These are phyloP conservation scores for Trachelus tabidus DNA, from an alignment of 2,888 invertebrate genomes.

Conservation along the genomic window DNA sequence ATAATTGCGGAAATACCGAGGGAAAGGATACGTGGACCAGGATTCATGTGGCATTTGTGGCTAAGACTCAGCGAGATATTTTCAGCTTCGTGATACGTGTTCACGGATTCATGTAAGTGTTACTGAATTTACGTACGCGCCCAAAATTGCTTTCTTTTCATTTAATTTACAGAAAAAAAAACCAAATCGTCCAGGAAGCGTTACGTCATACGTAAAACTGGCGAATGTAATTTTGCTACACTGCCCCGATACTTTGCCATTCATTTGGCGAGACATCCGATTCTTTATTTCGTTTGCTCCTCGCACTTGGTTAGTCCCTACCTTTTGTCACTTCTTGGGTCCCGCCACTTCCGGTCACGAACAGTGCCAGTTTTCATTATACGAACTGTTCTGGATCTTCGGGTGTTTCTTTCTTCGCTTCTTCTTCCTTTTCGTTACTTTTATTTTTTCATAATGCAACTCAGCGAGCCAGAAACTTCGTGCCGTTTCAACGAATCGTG, in stretches of 20 bases:
- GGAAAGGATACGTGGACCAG: background rate
- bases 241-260: background rate
- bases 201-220: background rate
- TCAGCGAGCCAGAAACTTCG: slow-evolving; percentile 19
- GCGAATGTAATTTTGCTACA: background rate
- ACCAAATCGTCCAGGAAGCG: background rate
- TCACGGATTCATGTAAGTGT: background rate
- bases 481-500: slow-evolving; percentile 16
- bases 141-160: background rate
- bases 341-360: background rate
- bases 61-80: background rate
- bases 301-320: background rate
- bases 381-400: background rate
- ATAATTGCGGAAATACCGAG: slow-evolving; percentile 29
- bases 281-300: background rate
- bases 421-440: background rate
- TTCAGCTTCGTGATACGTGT: background rate
- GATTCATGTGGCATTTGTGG: background rate
- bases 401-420: background rate
- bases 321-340: background rate
- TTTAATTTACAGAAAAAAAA: background rate
- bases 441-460: no score
- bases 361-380: background rate
- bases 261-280: background rate
- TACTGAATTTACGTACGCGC: background rate